Percentiles rank a stretch among this genome's conserved stretches.
Conservation (phyloP, 2,888 invertebrate species). For the Phanerotoma sp. region DNA sequence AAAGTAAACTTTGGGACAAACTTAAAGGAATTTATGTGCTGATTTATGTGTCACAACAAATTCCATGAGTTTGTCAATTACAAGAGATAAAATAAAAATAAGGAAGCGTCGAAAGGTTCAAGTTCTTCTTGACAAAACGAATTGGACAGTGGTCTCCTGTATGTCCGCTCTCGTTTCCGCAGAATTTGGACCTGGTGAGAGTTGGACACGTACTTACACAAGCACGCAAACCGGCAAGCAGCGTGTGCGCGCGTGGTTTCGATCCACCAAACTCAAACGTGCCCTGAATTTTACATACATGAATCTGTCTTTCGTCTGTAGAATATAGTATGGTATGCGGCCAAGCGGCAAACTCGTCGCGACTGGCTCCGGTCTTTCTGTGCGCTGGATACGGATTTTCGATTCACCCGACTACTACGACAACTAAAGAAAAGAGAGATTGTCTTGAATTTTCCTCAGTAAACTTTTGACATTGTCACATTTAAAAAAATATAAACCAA, state of each 20-base stretch:
- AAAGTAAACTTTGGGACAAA: too few relatives aligned
- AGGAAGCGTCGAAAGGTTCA: neutral
- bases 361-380: neutral
- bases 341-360: slow-evolving; percentile 5
- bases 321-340: slow-evolving; percentile 6
- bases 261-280: slow-evolving; percentile 36
- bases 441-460: neutral
- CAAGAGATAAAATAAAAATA: neutral
- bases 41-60: neutral
- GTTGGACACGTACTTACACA: slow-evolving; percentile 3
- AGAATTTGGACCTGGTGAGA: slow-evolving; percentile 11
- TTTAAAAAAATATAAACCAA: slow-evolving; percentile 7
- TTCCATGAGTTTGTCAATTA: neutral
- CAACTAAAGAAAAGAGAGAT: neutral
- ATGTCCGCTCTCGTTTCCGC: slow-evolving; percentile 5
- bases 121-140: slow-evolving; percentile 1
- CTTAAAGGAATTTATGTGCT: neutral
- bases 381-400: neutral
- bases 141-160: neutral
- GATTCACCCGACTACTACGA: neutral
- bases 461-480: neutral
- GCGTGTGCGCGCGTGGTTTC: slow-evolving; percentile 25
- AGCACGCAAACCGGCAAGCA: neutral
- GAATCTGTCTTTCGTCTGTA: slow-evolving; percentile 20
- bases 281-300: slow-evolving; percentile 31